These are phyloP conservation scores for Trichopoda pennipes DNA, from an alignment of 2,888 invertebrate species.

Conservation along the genomic window DNA sequence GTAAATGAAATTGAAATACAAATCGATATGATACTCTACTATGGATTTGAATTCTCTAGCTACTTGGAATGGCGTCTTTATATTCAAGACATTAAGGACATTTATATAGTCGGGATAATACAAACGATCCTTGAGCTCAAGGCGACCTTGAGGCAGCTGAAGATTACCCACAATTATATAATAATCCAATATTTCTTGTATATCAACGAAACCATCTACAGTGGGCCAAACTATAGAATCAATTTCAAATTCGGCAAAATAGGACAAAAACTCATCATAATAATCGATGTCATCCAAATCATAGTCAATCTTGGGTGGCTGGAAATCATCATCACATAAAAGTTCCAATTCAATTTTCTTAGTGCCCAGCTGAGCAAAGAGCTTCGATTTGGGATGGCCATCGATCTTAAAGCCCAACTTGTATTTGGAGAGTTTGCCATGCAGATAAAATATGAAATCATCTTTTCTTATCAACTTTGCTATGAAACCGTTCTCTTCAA, in stretches of 20 bases:
- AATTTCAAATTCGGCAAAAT: conserved; percentile 83
- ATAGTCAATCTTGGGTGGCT: conserved; percentile 73
- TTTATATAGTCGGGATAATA: conserved; percentile 82
- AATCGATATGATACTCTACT: conserved; percentile 81
- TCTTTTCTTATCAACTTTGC: conserved; percentile 84
- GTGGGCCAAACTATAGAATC: conserved; percentile 84
- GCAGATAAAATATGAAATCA: conserved; percentile 86
- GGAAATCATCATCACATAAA: conserved; percentile 80
- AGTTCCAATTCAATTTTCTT: conserved; percentile 76
- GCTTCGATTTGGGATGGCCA: conserved; percentile 77
- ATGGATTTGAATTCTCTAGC: conserved; percentile 82
- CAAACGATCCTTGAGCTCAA: conserved; percentile 83
- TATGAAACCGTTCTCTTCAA: conserved; percentile 89
- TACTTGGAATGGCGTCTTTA: conserved; percentile 82
- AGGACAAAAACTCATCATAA: conserved; percentile 81
- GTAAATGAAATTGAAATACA: conserved; percentile 80
- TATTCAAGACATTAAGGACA: conserved; percentile 82
- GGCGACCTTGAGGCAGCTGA: conserved; percentile 82
- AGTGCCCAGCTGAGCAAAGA: conserved; percentile 76
- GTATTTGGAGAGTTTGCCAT: conserved; percentile 86
- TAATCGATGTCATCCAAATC: conserved; percentile 79
- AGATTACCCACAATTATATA: conserved; percentile 82
- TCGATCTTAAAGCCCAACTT: conserved; percentile 82
- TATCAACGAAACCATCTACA: conserved; percentile 82
- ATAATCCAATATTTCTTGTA: conserved; percentile 82